Base-by-base conservation (phyloP, 2,797 vertebrate genomes). In the Psittacula echo region DNA sequence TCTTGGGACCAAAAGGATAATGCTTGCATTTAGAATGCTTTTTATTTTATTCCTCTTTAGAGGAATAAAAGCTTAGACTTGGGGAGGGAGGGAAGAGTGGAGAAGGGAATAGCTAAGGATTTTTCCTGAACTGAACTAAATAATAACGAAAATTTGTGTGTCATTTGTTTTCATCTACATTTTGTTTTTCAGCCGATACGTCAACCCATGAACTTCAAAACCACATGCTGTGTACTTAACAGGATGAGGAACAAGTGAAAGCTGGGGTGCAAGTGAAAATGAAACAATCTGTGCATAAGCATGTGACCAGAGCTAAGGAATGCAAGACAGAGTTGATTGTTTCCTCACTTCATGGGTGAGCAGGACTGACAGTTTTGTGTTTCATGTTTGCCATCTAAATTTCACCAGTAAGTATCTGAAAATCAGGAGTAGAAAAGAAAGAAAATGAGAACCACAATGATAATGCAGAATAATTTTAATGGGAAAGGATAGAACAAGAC, bases 381-480 rank as follows among this genome's bases (percentile, higher is more conserved):
- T 56, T 51, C 39, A n/a, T 7, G 12, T 34, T 72, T 62, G 21
- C 27, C 21, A 5, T 16, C 42, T 56, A 7, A 70, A 66, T 68
- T 64, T 62, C 44, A 26, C 53, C 15, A 4, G 41, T 11, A 44
- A 34, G 45, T 15, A 24, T 8, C 82, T 71, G 51, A 34, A 77
- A 62, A 71, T 47, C n/a, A 11, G 20, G 20, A 30, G 41, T 6
- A 21, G 29, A 27, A 45, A 60, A 50, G 41, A 50, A 77, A 42
- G 20, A 45, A 87, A 72, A 71, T 0, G 0, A 67, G 51, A 32
- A 27, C 8, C 3, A 9, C 32, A 1, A 2, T 12, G 42, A 29
- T 68, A 8, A n/a, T 44, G 73, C 70, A 50, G 76, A 85, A 58
- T 50, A 3, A 53, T 11, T 96, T 96, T 94, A 96, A 93, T 95